Conservation (phyloP, 1,140 invertebrate species). For the Pygmarrhopalites habei region DNA sequence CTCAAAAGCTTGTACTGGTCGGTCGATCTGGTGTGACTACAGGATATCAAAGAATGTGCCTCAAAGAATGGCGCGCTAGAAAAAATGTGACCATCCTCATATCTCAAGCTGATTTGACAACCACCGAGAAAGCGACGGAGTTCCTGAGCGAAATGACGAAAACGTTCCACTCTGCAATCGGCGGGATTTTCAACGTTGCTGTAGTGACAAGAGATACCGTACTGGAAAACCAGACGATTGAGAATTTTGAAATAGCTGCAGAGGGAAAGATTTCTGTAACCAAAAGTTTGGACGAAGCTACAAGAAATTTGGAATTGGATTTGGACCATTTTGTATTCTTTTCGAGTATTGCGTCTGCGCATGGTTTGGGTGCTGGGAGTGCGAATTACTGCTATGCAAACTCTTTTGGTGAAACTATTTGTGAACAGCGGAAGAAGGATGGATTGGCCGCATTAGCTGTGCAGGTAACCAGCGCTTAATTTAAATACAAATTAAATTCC, state of each 20-base stretch:
- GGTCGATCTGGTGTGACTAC: no score
- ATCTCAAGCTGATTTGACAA: no score
- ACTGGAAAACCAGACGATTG: conserved; percentile 76
- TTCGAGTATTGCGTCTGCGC: conserved; percentile 87
- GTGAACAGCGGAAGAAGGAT: conserved; percentile 69
- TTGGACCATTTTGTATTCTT: conserved; percentile 89
- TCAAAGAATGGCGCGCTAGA: no score
- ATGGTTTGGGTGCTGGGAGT: conserved; percentile 87
- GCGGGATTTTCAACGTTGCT: conserved; percentile 91
- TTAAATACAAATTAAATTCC: no score
- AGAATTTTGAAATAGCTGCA: conserved; percentile 64
- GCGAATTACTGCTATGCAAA: conserved; percentile 97
- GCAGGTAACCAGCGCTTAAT: conserved; percentile 93
- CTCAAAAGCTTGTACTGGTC: no score
- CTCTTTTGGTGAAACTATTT: conserved; percentile 89
- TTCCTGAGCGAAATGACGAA: no score
- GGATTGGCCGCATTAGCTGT: conserved; percentile 76
- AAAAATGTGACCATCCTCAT: no score
- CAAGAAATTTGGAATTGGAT: conserved; percentile 63
- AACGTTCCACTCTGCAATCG: no score
- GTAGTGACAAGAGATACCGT: conserved; percentile 79
- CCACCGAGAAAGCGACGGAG: no score
- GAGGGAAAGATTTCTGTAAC: conserved; percentile 58
- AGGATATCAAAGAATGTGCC: no score
- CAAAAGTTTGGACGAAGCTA: conserved; percentile 64